These are phyloP conservation scores for Eupleurogrammus muticus DNA, from an alignment of 2,797 vertebrate genomes.

Conservation along the genomic window DNA sequence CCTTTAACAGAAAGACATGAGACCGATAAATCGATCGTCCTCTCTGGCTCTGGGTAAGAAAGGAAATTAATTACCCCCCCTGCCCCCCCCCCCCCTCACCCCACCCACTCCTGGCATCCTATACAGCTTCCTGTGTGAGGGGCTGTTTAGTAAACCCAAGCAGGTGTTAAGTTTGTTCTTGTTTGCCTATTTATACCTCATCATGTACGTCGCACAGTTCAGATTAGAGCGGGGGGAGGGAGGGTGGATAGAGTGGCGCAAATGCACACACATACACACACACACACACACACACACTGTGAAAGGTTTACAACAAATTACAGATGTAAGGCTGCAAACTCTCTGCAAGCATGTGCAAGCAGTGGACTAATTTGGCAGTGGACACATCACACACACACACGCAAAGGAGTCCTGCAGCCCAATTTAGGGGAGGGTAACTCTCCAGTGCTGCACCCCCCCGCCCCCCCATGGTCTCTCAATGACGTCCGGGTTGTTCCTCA, in stretches of 20 bases:
- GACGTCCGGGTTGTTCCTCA: constrained; percentile 25
- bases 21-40: not conserved
- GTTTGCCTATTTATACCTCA: constrained; percentile 57
- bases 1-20: not conserved
- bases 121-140: constrained; percentile 5
- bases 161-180: not conserved
- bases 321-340: constrained; percentile 35
- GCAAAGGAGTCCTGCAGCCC: constrained; percentile 12
- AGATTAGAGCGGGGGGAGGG: constrained; percentile 16
- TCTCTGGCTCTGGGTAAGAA: not conserved
- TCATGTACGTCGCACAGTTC: constrained; percentile 52
- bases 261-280: constrained; percentile 22
- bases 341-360: constrained; percentile 16
- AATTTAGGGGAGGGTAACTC: constrained; percentile 26
- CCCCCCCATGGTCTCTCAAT: constrained; percentile 34
- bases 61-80: not conserved
- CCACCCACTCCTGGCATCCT: not conserved
- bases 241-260: constrained; percentile 18
- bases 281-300: constrained; percentile 28
- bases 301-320: constrained; percentile 50
- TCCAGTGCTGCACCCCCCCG: not conserved
- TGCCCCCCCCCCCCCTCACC: too few species aligned
- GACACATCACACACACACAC: not conserved
- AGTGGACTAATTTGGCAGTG: constrained; percentile 16
- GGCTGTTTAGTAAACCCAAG: constrained; percentile 6